Evolutionary conservation across 2,113 vertebrate genomes (phyloP).

Genomic region (Seriola rivoliana): DNA sequence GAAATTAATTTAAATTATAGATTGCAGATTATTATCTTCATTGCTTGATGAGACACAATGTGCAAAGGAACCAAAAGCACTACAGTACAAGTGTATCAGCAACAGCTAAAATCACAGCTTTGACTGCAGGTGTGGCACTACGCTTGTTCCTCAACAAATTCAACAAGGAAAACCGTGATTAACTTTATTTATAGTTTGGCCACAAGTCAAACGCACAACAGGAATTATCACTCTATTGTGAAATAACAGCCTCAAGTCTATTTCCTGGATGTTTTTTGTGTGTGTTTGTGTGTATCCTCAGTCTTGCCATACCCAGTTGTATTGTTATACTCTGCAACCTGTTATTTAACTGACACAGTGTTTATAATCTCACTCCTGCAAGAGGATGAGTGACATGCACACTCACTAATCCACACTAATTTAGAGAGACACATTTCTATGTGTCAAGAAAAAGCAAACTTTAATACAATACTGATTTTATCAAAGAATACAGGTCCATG

Average conservation of each 20-base stretch:
- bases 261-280: neutral
- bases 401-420: too few relatives aligned
- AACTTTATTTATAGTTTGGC: conserved; percentile 10
- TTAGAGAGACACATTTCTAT: neutral
- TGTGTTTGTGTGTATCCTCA: neutral
- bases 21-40: neutral
- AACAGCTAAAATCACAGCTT: neutral
- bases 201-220: neutral
- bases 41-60: neutral
- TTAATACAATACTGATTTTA: neutral
- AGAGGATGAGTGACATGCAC: neutral
- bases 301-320: neutral
- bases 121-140: neutral
- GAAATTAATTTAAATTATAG: neutral
- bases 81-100: neutral
- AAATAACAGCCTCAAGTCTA: neutral
- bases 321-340: neutral
- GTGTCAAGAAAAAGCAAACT: neutral
- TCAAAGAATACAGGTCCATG: neutral
- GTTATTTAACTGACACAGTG: conserved; percentile 4
- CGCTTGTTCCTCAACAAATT: neutral
- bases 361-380: neutral
- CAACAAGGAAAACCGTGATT: neutral
- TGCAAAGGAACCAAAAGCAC: too few relatives aligned
- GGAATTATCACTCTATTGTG: neutral